phyloP scores from a whole-genome alignment of 2,797 vertebrate genomes.

The Nyctalus aviator region DNA sequence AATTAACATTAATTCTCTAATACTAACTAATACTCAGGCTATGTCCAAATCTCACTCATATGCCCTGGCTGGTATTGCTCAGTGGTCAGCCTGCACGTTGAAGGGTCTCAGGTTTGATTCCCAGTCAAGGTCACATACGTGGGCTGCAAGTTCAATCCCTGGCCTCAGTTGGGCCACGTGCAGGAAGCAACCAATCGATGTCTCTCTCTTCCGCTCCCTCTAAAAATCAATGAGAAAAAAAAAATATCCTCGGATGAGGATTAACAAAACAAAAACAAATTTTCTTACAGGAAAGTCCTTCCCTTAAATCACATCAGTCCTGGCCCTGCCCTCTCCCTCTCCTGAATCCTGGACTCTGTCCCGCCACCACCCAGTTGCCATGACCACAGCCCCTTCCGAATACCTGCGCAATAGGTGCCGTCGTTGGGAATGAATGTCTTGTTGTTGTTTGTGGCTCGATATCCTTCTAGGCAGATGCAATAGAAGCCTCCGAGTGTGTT shows the following conservation, averaged over 20 bases:
- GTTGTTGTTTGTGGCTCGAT: constrained; percentile 94
- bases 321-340: not conserved
- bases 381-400: accelerated
- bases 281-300: not conserved
- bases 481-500: constrained; percentile 96
- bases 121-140: too few relatives aligned
- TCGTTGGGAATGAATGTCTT: constrained; percentile 95
- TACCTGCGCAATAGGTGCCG: constrained; percentile 95
- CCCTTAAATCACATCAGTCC: not conserved
- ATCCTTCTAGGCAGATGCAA: constrained; percentile 93
- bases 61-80: too few relatives aligned
- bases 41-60: not conserved
- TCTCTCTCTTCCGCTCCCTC: too few relatives aligned
- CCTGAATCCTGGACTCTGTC: not conserved
- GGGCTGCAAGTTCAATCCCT: too few relatives aligned
- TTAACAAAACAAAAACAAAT: not conserved
- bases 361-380: not conserved
- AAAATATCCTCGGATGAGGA: too few relatives aligned
- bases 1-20: constrained; percentile 6
- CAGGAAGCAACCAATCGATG: too few relatives aligned
- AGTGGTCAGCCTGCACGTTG: too few relatives aligned
- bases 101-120: too few relatives aligned
- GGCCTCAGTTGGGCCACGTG: too few relatives aligned
- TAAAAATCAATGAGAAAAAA: too few relatives aligned
- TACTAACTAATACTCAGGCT: not conserved